These are phyloP conservation scores for Bombyx huttoni DNA, from an alignment of 2,888 invertebrate genomes.

Conservation along the genomic window DNA sequence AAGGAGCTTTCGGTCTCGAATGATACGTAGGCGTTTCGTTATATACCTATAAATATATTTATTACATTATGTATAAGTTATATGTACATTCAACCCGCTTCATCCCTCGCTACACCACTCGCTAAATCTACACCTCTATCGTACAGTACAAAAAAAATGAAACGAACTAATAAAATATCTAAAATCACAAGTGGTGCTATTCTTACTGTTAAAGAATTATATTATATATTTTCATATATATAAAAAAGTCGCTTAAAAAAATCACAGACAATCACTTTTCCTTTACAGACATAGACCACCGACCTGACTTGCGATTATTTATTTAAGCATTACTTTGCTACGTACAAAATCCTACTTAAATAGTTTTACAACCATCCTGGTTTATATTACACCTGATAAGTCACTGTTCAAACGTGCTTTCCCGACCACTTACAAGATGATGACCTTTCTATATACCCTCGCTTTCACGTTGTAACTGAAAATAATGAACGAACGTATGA, in stretches of 20 bases:
- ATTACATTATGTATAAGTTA: slow-evolving; percentile 23
- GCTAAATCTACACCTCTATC: slow-evolving; percentile 37
- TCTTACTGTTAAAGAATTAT: slow-evolving; percentile 71
- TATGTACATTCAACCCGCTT: slow-evolving; percentile 65
- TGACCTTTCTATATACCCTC: slow-evolving; percentile 36
- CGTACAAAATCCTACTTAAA: slow-evolving; percentile 68
- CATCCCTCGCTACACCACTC: slow-evolving; percentile 36
- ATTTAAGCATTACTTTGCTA: slow-evolving; percentile 66
- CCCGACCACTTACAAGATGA: slow-evolving; percentile 35
- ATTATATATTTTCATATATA: slow-evolving; percentile 59
- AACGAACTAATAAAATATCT: slow-evolving; percentile 63
- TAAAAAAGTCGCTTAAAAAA: slow-evolving; percentile 75
- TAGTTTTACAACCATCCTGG: slow-evolving; percentile 72
- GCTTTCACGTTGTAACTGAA: slow-evolving; percentile 25
- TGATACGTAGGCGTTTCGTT: slow-evolving; percentile 13
- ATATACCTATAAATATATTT: slow-evolving; percentile 13
- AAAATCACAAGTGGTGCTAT: slow-evolving; percentile 74
- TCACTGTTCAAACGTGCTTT: slow-evolving; percentile 30
- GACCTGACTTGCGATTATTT: slow-evolving; percentile 55
- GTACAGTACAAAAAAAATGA: slow-evolving; percentile 58
- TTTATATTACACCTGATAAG: slow-evolving; percentile 48
- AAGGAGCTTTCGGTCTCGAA: slow-evolving; percentile 11
- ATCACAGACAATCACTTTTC: slow-evolving; percentile 73
- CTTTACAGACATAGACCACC: slow-evolving; percentile 71
- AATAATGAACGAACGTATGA: slow-evolving; percentile 12